Base-by-base conservation (phyloP, 2,888 invertebrate species). In the Molanna angustata region DNA sequence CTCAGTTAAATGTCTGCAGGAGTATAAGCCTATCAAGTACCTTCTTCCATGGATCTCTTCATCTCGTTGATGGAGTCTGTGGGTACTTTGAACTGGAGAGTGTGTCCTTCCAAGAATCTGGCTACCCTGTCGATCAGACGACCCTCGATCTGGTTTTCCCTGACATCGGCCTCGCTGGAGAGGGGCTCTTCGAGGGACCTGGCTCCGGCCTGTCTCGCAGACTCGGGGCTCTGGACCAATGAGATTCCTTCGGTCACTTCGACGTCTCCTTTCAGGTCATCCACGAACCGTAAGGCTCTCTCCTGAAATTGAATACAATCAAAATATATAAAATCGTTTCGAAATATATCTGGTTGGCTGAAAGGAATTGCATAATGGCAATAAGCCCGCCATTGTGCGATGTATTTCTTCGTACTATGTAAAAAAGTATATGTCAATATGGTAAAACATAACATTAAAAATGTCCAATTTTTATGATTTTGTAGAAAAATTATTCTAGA, bases 41-140 rank as follows among this genome's bases (percentile, higher is more conserved):
- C 89, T 85, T 90, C 90, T 65, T 88, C 90, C 43, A 88, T 74
- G n/a, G 89, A 86, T 61, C 87, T 81, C 65, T 86, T 83, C 67
- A 90, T 79, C 63, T 86, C 86, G 61, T 84, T 79, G 61, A 87
- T 82, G 37, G 86, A 82, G 45, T 82, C 80, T 57, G 83, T 83
- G 62, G 90, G 90, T 63, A 91, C 79, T 69, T 89, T 89, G 64
- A 91, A 83, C 66, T 91, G 90, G 37, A 91, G 74, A 14, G 88
- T 86, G 64, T 90, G 90, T 45, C 85, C 84, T 64, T 86, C 84
- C 60, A 90, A 80, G 68, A 90, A 84, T 62, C 84, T 81, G 59
- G 86, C 83, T 7, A 90, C 79, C 59, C 86, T 83, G 65, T 91
- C 89, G 58, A 88, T 71, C 49, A 91, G 74, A 57, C 88, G 79